A percentile compares a stretch with the other conserved stretches of the same genome.
phyloP scores from a whole-genome alignment of 2,797 vertebrate species.

The Falco rusticolus region DNA sequence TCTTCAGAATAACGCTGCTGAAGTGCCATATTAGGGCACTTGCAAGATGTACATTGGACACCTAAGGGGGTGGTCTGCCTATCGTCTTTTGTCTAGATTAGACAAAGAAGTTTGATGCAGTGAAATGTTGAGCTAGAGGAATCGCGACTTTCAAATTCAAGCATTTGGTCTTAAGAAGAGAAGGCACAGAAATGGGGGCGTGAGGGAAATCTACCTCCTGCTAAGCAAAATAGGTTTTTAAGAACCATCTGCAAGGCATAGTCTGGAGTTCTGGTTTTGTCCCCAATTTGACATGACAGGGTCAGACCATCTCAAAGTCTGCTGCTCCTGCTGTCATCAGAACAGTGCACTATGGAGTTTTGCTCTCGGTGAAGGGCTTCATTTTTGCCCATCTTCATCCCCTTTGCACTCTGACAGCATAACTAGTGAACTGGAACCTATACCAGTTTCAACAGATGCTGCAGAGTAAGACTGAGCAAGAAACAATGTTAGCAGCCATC shows the following conservation, averaged over 20 bases:
- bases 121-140: neutral
- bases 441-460: neutral
- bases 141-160: neutral
- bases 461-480: neutral
- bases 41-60: rapidly evolving
- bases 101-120: neutral
- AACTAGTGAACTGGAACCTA: neutral
- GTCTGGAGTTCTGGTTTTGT: neutral
- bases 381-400: neutral
- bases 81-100: neutral
- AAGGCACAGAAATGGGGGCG: neutral
- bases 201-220: neutral
- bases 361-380: neutral
- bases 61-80: rapidly evolving
- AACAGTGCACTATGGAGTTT: neutral
- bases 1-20: neutral
- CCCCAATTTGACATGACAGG: neutral
- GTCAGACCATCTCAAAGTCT: neutral
- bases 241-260: neutral
- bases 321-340: neutral
- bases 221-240: neutral
- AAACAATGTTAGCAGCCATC: neutral
- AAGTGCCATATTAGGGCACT: neutral
- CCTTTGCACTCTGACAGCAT: neutral
- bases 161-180: neutral